Evolutionary conservation across 2,113 vertebrate species (phyloP).

Genomic region (Petaurus breviceps): DNA sequence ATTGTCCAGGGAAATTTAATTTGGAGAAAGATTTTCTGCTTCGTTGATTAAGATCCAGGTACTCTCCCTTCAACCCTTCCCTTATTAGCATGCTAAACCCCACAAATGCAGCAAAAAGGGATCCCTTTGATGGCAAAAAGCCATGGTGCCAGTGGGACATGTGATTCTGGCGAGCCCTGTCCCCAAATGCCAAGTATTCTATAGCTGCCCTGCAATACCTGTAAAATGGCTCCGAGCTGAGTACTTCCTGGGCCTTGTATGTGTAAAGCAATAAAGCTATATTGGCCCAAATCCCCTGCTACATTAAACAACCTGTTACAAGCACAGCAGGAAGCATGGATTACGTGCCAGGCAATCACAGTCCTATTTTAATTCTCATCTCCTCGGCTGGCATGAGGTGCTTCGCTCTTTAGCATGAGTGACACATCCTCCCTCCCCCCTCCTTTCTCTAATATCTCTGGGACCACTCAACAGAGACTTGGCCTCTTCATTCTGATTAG

Average conservation of each 20-base stretch:
- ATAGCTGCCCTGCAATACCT: conserved; percentile 64
- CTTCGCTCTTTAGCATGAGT: neutral
- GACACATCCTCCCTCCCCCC: neutral
- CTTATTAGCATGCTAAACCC: neutral
- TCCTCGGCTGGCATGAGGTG: neutral
- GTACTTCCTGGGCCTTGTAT: conserved; percentile 55
- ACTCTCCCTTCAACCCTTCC: neutral
- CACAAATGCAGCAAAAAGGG: neutral
- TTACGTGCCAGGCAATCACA: conserved; percentile 44
- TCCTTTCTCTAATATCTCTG: neutral
- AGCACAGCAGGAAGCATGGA: conserved; percentile 20
- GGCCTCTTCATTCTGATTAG: neutral
- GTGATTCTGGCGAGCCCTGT: neutral
- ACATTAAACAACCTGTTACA: conserved; percentile 43
- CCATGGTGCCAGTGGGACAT: conserved; percentile 31
- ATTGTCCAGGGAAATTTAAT: neutral
- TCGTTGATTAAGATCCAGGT: neutral
- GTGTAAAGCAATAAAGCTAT: conserved; percentile 47
- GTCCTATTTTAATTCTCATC: conserved; percentile 46
- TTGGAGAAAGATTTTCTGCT: neutral
- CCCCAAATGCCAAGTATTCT: conserved; percentile 46
- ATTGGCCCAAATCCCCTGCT: conserved; percentile 9
- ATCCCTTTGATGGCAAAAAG: neutral
- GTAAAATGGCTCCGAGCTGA: conserved; percentile 53
- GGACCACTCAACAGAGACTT: neutral